A percentile compares a stretch with the other conserved stretches of the same genome.
phyloP scores from a whole-genome alignment of 2,888 invertebrate species.

The Conomelus anceps region DNA sequence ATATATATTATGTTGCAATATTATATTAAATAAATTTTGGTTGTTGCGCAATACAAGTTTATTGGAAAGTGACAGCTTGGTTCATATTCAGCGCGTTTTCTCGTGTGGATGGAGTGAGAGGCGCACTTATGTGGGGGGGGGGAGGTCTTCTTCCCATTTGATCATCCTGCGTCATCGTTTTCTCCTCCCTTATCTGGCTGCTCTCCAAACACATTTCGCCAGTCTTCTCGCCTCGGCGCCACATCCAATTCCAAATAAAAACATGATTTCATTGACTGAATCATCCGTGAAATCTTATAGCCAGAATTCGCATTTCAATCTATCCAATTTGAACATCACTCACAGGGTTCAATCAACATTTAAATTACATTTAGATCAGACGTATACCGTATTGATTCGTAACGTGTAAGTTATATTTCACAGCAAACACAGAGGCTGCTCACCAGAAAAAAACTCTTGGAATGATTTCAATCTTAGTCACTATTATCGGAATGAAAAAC shows the following conservation, averaged over 20 bases:
- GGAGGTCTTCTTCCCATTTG: not conserved
- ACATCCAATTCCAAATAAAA: not conserved
- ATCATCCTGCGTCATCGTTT: not conserved
- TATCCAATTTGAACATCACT: not conserved
- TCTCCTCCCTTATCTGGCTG: not conserved
- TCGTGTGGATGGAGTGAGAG: not conserved
- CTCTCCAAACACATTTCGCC: not conserved
- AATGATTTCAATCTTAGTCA: too few species aligned
- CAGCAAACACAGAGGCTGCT: not conserved
- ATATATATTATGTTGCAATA: too few species aligned
- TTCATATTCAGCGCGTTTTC: not conserved
- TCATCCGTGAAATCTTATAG: not conserved
- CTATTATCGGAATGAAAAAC: too few species aligned
- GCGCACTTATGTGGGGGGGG: not conserved
- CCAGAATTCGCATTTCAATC: not conserved
- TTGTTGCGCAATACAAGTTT: not conserved
- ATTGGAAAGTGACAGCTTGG: not conserved
- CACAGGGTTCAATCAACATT: not conserved
- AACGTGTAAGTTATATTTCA: not conserved
- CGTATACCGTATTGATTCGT: not conserved
- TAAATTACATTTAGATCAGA: not conserved
- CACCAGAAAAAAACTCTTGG: too few species aligned
- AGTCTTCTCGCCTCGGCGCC: not conserved
- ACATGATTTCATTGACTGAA: not conserved
- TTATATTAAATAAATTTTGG: not conserved